phyloP scores from a whole-genome alignment of 2,888 invertebrate species.

The Epirrita christyi region DNA sequence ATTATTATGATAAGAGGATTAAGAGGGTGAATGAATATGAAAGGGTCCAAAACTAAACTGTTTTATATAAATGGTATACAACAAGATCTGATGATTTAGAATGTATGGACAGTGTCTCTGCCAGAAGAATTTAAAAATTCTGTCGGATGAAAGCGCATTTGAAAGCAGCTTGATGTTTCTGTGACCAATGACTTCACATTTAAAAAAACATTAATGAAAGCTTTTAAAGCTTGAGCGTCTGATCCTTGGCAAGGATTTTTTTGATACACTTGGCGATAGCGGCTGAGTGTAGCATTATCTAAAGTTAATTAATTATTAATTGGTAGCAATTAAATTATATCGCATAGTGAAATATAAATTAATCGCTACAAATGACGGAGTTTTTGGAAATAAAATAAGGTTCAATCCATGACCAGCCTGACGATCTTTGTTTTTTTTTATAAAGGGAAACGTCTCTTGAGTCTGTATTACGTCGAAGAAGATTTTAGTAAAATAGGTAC shows the following conservation, averaged over 20 bases:
- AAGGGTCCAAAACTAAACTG: constrained; percentile 32
- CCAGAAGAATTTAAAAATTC: not conserved
- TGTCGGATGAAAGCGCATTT: constrained; percentile 29
- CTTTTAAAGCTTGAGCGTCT: constrained; percentile 1
- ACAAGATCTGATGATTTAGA: not conserved
- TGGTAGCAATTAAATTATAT: constrained; percentile 13
- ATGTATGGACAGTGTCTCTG: not conserved
- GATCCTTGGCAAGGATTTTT: not conserved
- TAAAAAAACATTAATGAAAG: constrained; percentile 6
- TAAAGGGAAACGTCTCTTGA: too few species aligned
- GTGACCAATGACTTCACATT: constrained; percentile 1
- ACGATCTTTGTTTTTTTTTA: too few species aligned
- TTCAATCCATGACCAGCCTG: too few species aligned
- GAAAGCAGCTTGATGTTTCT: constrained; percentile 19
- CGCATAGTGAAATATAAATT: constrained; percentile 8
- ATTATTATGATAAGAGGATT: constrained; percentile 28
- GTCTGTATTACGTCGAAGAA: too few species aligned
- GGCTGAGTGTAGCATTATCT: too few species aligned
- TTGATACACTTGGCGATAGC: not conserved
- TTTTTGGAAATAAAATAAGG: too few species aligned
- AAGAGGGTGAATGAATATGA: constrained; percentile 25
- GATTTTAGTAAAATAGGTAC: too few species aligned
- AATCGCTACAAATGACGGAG: constrained; percentile 6
- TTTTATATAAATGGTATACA: not conserved
- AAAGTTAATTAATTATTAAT: not conserved